phyloP scores from a whole-genome alignment of 2,888 invertebrate species.

The Netelia melanura region DNA sequence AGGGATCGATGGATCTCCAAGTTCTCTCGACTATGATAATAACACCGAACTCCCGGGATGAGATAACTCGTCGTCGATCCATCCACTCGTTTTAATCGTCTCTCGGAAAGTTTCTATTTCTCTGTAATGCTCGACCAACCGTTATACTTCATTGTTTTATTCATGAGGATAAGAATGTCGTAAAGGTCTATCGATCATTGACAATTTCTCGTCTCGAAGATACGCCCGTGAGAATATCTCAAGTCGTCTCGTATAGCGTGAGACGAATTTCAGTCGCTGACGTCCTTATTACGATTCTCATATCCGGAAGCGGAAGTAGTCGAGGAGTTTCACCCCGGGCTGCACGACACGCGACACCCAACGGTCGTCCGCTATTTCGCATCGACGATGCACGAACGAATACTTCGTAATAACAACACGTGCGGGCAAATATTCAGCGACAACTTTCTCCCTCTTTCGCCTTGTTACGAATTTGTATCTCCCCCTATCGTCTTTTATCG shows the following conservation, averaged over 20 bases:
- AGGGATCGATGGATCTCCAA: not conserved
- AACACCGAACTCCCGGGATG: too few species aligned
- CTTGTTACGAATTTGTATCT: conserved; percentile 12
- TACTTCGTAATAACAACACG: conserved; percentile 9
- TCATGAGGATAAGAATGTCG: not conserved
- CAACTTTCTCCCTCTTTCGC: not conserved
- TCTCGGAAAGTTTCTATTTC: too few species aligned
- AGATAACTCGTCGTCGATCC: too few species aligned
- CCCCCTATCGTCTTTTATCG: not conserved
- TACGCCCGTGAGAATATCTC: not conserved
- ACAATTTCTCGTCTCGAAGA: not conserved
- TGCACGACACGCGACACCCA: conserved; percentile 60
- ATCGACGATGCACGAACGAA: conserved; percentile 14
- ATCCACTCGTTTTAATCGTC: too few species aligned
- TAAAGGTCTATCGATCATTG: conserved; percentile 7
- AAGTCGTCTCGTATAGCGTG: not conserved
- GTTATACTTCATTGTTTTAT: not conserved
- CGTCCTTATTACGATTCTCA: conserved; percentile 38
- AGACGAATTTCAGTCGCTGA: conserved; percentile 36
- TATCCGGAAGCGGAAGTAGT: conserved; percentile 70
- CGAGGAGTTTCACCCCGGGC: conserved; percentile 65
- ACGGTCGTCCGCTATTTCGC: conserved; percentile 48
- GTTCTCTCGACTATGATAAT: not conserved
- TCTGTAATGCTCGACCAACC: not conserved
- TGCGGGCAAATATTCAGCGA: conserved; percentile 9